Base-by-base conservation (phyloP, 2,113 vertebrate species). In the Solenodon paradoxus region DNA sequence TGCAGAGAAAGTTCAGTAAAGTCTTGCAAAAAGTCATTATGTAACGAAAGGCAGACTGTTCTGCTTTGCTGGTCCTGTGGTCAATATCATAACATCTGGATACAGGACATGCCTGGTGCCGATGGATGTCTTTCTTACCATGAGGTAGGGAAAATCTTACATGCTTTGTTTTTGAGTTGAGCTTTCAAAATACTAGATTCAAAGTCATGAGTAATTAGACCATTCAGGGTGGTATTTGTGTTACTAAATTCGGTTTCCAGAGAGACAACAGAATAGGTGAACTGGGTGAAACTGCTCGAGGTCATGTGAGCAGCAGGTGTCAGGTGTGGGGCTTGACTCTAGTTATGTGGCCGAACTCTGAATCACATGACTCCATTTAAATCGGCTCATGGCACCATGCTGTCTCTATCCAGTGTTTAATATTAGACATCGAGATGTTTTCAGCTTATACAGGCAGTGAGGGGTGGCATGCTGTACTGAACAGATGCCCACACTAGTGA, bases 51-150 rank as follows among this genome's bases (percentile, higher is more conserved):
- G 15, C 12, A 12, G 40, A 81, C 12, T n/a, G 63, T 55, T 38
- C 17, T 8, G 1, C 2, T 7, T 1, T 6, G 2, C 8, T 20
- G n/a, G n/a, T n/a, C n/a, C n/a, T n/a, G n/a, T n/a, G n/a, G n/a
- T n/a, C n/a, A n/a, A n/a, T n/a, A n/a, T n/a, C n/a, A n/a, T n/a
- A n/a, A n/a, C n/a, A n/a, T n/a, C n/a, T n/a, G n/a, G n/a, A n/a
- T 3, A 24, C 10, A 40, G 28, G 28, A 38, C 0, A 0, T 15
- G 5, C 19, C 85, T 38, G 9, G 40, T 42, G 11, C 42, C 32
- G 17, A 0, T 1, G 0, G 40, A 49, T 19, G 24, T 35, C 42
- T 63, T 40, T 69, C 38, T 80, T 15, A 32, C 61, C 17, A 11
- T 32, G 32, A 24, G 20, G 15, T 28, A n/a, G 30, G 63, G 26